Base-by-base conservation (phyloP, 2,113 vertebrate species). In the Atractosteus spatula region DNA sequence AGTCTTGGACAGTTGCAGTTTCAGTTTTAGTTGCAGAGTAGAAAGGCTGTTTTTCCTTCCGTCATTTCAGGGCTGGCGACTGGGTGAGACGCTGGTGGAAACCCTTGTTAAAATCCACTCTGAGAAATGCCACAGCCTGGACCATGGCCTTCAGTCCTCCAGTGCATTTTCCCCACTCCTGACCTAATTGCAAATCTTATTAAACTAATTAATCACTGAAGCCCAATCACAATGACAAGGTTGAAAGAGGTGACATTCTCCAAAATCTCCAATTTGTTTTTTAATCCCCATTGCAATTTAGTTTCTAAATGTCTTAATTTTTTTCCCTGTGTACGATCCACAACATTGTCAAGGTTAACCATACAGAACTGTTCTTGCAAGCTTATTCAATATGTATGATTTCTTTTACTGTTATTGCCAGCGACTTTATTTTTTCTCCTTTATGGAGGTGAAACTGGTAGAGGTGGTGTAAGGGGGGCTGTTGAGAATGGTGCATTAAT, bases 401-500 rank as follows among this genome's bases (percentile, higher is more conserved):
- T 88, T 85, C 86, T 91, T 85, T 89, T 87, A 16, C 62, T 94
- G 92, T 85, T 55, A 56, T 87, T 87, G 86, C 81, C 80, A 81
- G 77, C 69, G 78, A 76, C 82, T 76, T 63, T 76, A 29, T 69
- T 57, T 44, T 64, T 67, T 47, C 67, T n/a, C 51, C 51, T 54
- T 70, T 67, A 62, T 62, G 74, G 84, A 86, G 85, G 86, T 87
- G 84, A 84, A 62, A 83, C 70, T 85, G 84, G 84, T 62, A 51
- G 63, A 59, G 14, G 64, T 72, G 51, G 41, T 43, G 42, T n/a
- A 41, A n/a, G 56, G 13, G 73, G 76, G 81, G 87, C 82, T 41
- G 83, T 82, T 95, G 89, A 90, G 88, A 88, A 90, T 88, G 91
- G 89, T 83, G 92, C 92, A 94, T 96, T 95, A 96, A 97, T 98